Evolutionary conservation across 2,888 invertebrate species (phyloP).

Genomic region (Drosophila histrio): DNA sequence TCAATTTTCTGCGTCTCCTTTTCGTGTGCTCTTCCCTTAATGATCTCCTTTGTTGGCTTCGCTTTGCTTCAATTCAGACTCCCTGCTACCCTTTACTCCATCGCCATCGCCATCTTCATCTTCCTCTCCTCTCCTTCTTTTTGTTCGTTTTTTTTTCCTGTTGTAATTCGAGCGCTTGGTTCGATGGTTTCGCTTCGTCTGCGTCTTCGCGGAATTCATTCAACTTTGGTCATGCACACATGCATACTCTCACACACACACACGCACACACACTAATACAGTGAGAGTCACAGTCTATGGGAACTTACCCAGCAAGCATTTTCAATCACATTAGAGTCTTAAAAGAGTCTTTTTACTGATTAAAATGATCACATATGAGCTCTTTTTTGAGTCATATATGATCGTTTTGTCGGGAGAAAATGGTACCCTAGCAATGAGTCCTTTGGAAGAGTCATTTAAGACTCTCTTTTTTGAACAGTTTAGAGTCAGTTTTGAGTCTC

Average conservation of each 20-base stretch:
- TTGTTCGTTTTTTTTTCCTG: conserved; percentile 9
- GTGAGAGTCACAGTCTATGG: conserved; percentile 19
- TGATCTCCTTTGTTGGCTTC: conserved; percentile 50
- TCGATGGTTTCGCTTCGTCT: conserved; percentile 30
- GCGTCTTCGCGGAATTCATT: conserved; percentile 51
- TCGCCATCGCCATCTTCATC: neutral
- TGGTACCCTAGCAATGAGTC: too few relatives aligned
- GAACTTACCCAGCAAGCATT: too few relatives aligned
- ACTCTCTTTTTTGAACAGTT: too few relatives aligned
- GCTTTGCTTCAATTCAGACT: conserved; percentile 25
- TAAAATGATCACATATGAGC: too few relatives aligned
- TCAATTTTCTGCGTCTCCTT: conserved; percentile 30
- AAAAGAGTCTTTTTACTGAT: too few relatives aligned
- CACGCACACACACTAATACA: neutral
- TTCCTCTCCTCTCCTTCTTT: neutral
- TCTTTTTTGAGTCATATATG: too few relatives aligned
- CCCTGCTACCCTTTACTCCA: neutral
- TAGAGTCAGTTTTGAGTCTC: too few relatives aligned
- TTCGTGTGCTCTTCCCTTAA: conserved; percentile 46
- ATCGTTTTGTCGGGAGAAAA: too few relatives aligned
- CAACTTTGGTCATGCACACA: conserved; percentile 50
- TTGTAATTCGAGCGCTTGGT: conserved; percentile 44
- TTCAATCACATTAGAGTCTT: too few relatives aligned
- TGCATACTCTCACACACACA: neutral
- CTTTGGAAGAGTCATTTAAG: too few relatives aligned